phyloP scores from a whole-genome alignment of 1,140 invertebrate genomes.

The Trichoplusia ni region DNA sequence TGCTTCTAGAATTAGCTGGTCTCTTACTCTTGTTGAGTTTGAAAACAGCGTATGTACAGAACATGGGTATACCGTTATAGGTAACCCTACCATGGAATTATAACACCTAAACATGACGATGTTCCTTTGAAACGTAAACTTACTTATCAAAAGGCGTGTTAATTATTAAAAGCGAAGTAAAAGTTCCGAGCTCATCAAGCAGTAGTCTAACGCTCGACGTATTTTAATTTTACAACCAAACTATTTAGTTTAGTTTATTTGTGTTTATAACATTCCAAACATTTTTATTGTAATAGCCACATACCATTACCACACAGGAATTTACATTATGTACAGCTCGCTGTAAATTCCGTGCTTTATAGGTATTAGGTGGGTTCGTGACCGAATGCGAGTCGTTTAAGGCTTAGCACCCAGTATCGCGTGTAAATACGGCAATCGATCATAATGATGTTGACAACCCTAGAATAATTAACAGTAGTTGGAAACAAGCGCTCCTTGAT shows the following conservation, averaged over 20 bases:
- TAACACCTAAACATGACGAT: too few relatives aligned
- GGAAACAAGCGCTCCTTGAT: conserved; percentile 1
- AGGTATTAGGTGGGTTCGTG: too few relatives aligned
- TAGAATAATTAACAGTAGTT: conserved; percentile 21
- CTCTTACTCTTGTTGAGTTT: too few relatives aligned
- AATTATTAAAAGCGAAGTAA: background rate
- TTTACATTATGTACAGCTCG: too few relatives aligned
- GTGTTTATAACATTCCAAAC: conserved; percentile 10
- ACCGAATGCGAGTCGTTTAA: conserved; percentile 21
- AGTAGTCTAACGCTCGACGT: background rate
- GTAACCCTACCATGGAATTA: too few relatives aligned
- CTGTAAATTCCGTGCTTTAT: conserved; percentile 3
- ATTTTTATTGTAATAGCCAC: background rate
- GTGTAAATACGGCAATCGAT: conserved; percentile 20
- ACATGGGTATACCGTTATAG: too few relatives aligned
- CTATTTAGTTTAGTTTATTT: too few relatives aligned
- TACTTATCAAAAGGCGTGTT: too few relatives aligned
- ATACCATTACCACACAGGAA: background rate
- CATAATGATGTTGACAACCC: conserved; percentile 22
- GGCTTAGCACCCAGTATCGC: conserved; percentile 1
- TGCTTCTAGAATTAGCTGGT: too few relatives aligned
- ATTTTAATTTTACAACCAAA: too few relatives aligned
- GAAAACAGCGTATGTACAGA: too few relatives aligned
- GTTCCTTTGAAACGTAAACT: too few relatives aligned
- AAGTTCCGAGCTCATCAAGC: background rate